Percentiles rank a stretch among this genome's conserved stretches.
Conservation (phyloP, 2,888 invertebrate genomes). For the Drosophila colorata region DNA sequence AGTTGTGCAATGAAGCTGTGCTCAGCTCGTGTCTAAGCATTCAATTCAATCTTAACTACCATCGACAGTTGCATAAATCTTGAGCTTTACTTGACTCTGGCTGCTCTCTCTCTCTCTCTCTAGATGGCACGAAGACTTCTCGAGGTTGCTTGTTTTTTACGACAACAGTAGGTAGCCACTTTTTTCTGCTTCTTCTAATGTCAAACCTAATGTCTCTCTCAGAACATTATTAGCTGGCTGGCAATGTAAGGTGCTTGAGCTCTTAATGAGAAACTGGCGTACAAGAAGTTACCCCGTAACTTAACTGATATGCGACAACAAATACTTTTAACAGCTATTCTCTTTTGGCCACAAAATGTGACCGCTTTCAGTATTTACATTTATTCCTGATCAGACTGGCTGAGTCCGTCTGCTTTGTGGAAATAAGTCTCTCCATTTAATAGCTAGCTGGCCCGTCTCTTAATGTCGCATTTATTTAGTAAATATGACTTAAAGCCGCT, state of each 20-base stretch:
- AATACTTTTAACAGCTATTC: too few species aligned
- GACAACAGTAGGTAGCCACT: slow-evolving; percentile 36
- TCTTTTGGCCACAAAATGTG: too few species aligned
- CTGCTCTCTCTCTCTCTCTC: background rate
- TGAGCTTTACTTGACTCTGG: slow-evolving; percentile 38
- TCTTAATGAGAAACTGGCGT: slow-evolving; percentile 16
- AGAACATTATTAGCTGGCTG: slow-evolving; percentile 41
- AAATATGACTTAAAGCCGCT: background rate
- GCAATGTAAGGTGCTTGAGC: slow-evolving; percentile 13
- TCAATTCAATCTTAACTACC: slow-evolving; percentile 76
- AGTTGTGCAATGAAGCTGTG: slow-evolving; percentile 60
- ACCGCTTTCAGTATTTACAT: too few species aligned
- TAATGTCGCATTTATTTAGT: too few species aligned
- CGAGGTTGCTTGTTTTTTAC: slow-evolving; percentile 44
- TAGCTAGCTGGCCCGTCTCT: background rate
- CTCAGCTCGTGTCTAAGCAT: slow-evolving; percentile 78
- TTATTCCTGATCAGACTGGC: too few species aligned
- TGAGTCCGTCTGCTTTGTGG: background rate
- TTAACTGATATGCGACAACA: too few species aligned
- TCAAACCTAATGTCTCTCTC: slow-evolving; percentile 46
- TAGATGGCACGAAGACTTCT: slow-evolving; percentile 4
- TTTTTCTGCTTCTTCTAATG: slow-evolving; percentile 30
- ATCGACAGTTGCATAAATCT: slow-evolving; percentile 78
- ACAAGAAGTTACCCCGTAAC: background rate
- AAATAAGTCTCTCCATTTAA: background rate